Evolutionary conservation across 2,113 vertebrate genomes (phyloP).

Genomic region (Eulemur macaco): DNA sequence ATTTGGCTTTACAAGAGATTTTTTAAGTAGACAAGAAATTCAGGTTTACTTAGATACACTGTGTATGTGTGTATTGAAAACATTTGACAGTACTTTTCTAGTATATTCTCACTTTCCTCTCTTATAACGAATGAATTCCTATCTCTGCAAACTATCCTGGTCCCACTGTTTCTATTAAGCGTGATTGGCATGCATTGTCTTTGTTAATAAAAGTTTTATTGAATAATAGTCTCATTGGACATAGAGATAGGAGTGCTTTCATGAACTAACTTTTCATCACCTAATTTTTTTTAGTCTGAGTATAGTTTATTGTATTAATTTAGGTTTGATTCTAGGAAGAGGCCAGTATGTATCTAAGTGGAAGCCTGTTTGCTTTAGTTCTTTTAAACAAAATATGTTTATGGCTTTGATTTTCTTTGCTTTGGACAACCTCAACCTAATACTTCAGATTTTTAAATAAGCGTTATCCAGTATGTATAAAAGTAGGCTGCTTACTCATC

Average conservation of each 20-base stretch:
- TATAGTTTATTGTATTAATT: not conserved
- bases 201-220: not conserved
- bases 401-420: not conserved
- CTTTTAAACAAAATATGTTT: not conserved
- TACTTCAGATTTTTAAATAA: not conserved
- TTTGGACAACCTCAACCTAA: not conserved
- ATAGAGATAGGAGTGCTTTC: not conserved
- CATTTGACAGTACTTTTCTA: not conserved
- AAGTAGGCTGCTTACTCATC: not conserved
- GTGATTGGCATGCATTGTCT: not conserved
- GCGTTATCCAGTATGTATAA: not conserved
- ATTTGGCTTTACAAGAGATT: not conserved
- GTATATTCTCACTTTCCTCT: not conserved
- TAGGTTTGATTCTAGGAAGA: conserved; percentile 31
- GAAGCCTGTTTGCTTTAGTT: not conserved
- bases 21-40: conserved; percentile 20
- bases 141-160: not conserved
- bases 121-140: not conserved
- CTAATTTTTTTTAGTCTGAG: not conserved
- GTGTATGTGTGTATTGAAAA: not conserved
- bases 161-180: not conserved
- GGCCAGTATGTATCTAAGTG: not conserved
- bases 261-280: not conserved
- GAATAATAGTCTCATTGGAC: not conserved
- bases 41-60: not conserved